Evolutionary conservation across 92 coral and sea anemone genomes (phyloP), one percentile per base, ranked within the genome.

Genomic region (Heliopora coerulea): DNA sequence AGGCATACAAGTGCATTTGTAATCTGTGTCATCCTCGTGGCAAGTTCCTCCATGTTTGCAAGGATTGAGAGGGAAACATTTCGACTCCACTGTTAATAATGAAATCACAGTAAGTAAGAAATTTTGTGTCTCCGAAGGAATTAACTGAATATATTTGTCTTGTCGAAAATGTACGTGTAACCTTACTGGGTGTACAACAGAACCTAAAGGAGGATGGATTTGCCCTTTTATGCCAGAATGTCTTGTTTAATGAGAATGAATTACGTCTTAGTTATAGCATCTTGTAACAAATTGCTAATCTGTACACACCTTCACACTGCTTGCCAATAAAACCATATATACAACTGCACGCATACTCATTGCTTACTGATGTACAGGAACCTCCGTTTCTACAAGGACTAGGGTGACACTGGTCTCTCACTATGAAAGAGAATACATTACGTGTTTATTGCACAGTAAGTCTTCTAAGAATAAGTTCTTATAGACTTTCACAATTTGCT

Each of bases 21-120:
- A 95, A 23, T 83, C 25, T 10, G 89, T 90, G 39, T 79, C 72
- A 24, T 88, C 79, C 66, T 95, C 99, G 7, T 91, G 78, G 41
- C 99, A 95, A 3, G 90, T 83, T 26, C 97, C 99, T 11, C 96
- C 96, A 80, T 95, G 91, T 76, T 95, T 90, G 60, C 99, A 95
- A 19, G 99, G 99, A 44, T 95, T 95, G 20, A 95, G 74, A 20
- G 99, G 99, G 61, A 95, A 86, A 50, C 99, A 95, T 65, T 95
- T 95, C 12, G 99, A 84, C 62, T 95, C 99, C 57, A 79, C 97
- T 91, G 42, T 28, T 23, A 3, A 56, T 13, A 23, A 56, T 37
- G 6, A 37, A 37, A 37, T 11, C 4, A 37, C 42, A 37, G 42
- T 37, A 4, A 11, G 42, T 37, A 37, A 37, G 42, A 37, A 37